Base-by-base conservation (phyloP, 2,888 invertebrate genomes). In the Xestia rhomboidea region DNA sequence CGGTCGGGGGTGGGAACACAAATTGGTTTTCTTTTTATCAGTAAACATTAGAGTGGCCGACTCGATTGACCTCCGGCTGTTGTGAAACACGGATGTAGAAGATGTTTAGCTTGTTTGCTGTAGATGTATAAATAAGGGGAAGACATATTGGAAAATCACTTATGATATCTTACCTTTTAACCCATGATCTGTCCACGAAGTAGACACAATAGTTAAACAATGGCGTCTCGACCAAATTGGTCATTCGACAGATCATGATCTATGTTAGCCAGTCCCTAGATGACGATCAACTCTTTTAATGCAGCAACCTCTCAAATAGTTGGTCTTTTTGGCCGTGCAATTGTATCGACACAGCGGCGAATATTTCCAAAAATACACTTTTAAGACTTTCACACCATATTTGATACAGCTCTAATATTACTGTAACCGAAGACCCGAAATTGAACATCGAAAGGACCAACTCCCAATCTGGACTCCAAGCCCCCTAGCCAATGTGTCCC, bases 1-100 rank as follows among this genome's bases (percentile, higher is more conserved):
- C 78, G 81, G 85, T 64, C 76, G 82, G 85, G 87, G 89, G 90
- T 82, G 90, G 90, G 91, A 84, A 91, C 91, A 87, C 92, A 95
- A 96, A 95, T 95, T 95, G 95, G 94, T 94, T 95, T 95, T 94
- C 94, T 95, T 95, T 95, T 95, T 95, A 94, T 94, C 94, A 92
- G 94, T 92, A 93, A 93, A 93, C 93, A 93, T 94, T 94, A 94
- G 90, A 92, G 92, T 92, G 93, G 93, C 89, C 91, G 92, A 88
- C 92, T 91, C 89, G 92, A 94, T 94, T 93, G 94, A 95, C 94
- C 94, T 90, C 90, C 90, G 93, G 93, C 92, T 91, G 89, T 89
- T 87, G 87, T 79, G 87, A 90, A 90, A 91, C 80, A 93, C 91
- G 60, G 92, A 27, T 73, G 8, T 3, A 0, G 57, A 82, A 82